Conservation (phyloP, 2,888 invertebrate species). For the Euclidia mi region DNA sequence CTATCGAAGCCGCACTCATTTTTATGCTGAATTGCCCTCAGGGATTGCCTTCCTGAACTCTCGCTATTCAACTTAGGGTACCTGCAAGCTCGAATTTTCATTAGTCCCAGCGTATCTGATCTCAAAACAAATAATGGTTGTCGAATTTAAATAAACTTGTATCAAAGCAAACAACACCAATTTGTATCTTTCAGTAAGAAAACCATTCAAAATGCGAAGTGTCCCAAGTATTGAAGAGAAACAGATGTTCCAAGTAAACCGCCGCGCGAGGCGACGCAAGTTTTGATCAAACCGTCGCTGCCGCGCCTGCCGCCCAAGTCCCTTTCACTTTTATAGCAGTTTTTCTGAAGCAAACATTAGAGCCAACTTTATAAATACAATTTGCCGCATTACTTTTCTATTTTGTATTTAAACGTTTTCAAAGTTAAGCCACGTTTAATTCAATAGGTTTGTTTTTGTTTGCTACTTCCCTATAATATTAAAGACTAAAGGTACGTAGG, state of each 20-base stretch:
- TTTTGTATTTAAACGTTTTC: constrained; percentile 28
- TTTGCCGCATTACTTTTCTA: constrained; percentile 44
- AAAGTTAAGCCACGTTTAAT: constrained; percentile 31
- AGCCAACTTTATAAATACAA: constrained; percentile 47
- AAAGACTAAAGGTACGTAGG: too few relatives aligned
- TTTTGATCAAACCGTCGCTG: constrained; percentile 27
- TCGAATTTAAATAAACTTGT: constrained; percentile 22
- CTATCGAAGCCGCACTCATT: too few relatives aligned
- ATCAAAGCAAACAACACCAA: constrained; percentile 25
- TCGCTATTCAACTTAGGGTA: too few relatives aligned
- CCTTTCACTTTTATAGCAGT: constrained; percentile 41
- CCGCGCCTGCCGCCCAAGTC: constrained; percentile 25
- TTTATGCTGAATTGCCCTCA: too few relatives aligned
- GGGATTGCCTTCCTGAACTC: too few relatives aligned
- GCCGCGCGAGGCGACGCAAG: constrained; percentile 8
- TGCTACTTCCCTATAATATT: too few relatives aligned
- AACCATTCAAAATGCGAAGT: constrained; percentile 20
- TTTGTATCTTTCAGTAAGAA: constrained; percentile 30
- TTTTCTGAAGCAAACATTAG: constrained; percentile 46
- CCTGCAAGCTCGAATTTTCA: too few relatives aligned
- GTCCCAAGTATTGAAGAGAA: constrained; percentile 35
- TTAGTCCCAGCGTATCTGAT: background rate
- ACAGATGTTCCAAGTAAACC: constrained; percentile 30
- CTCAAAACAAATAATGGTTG: constrained; percentile 8
- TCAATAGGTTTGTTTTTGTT: constrained; percentile 31